phyloP scores from a whole-genome alignment of 1,140 invertebrate species.

The Tetragnatha versicolor region DNA sequence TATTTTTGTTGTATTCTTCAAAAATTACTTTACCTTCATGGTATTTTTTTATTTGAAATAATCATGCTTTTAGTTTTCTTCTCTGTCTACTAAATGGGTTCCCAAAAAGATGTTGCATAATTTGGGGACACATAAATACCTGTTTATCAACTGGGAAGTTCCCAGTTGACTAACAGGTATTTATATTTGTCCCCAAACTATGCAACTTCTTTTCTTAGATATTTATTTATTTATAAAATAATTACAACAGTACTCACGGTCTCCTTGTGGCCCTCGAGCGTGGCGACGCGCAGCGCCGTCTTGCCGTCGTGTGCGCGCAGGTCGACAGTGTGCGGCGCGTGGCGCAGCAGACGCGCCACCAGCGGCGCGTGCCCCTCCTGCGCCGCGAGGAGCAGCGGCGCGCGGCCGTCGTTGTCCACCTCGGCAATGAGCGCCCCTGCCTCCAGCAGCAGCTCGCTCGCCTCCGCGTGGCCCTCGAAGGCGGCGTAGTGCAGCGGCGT shows the following conservation, averaged over 20 bases:
- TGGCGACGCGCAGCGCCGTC: conserved; percentile 88
- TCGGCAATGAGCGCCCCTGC: conserved; percentile 91
- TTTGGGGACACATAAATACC: too few relatives aligned
- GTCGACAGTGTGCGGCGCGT: conserved; percentile 78
- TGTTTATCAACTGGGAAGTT: too few relatives aligned
- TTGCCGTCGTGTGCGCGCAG: conserved; percentile 92
- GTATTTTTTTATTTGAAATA: too few relatives aligned
- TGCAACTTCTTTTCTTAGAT: too few relatives aligned
- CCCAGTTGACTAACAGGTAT: too few relatives aligned
- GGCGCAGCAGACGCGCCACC: conserved; percentile 75
- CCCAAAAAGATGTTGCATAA: too few relatives aligned
- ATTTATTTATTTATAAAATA: too few relatives aligned
- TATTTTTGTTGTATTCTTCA: too few relatives aligned
- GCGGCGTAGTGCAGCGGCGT: conserved; percentile 84
- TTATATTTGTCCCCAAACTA: too few relatives aligned
- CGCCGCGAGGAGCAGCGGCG: conserved; percentile 86
- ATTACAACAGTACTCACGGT: conserved; percentile 72
- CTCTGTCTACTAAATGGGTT: too few relatives aligned
- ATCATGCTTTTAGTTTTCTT: too few relatives aligned
- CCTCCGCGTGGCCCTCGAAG: conserved; percentile 85
- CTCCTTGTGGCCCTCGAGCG: conserved; percentile 83
- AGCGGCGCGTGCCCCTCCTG: conserved; percentile 82
- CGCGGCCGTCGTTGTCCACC: conserved; percentile 92
- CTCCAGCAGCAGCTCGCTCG: conserved; percentile 84
- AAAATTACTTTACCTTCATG: too few relatives aligned